Base-by-base conservation (phyloP, 53 echinoderm and acorn worm species). In the Echinometra lucunter region DNA sequence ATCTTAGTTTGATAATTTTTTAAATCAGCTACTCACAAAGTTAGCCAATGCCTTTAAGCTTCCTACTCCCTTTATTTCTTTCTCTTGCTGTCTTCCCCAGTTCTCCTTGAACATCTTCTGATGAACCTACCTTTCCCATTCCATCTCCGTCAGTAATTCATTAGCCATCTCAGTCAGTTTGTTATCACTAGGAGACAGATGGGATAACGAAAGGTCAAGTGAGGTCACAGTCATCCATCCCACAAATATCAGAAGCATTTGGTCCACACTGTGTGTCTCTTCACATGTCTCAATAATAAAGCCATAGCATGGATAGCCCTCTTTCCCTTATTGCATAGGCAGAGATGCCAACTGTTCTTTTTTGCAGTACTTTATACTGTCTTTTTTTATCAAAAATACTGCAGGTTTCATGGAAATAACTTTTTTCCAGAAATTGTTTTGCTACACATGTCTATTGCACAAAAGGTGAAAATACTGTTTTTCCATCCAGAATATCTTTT, bases 241-340 rank as follows among this genome's bases (percentile, higher is more conserved):
- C 88, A 55, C 88, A 88, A 88, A 88, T 88, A 88, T 88, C 55
- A 88, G n/a, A 88, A 88, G 88, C 88, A 88, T 88, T 30, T 30
- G 27, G 88, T 30, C 23, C 78, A 38, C 78, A 40, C 78, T 21
- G 4, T 75, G 4, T 75, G 40, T 38, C 42, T 78, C 38, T 42
- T 40, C 78, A 42, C 23, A 72, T 78, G 42, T 28, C 3, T 30
- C 30, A 34, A 32, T 69, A 69, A 32, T 69, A 69, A 69, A 69
- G 69, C 32, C 34, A 0, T 69, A 69, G 34, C 34, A 69, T 69
- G 15, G 30, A 69, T 63, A 28, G 69, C 32, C 69, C 11, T 69
- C 69, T 69, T 15, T 15, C 32, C 28, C 69, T 69, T 30, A 69
- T 69, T 69, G 34, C 69, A 69, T 69, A 19, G 30, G 34, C 32